Evolutionary conservation across 2,888 invertebrate species (phyloP), one percentile per base, ranked within the genome.

Genomic region (Rhynchonema sp.): DNA sequence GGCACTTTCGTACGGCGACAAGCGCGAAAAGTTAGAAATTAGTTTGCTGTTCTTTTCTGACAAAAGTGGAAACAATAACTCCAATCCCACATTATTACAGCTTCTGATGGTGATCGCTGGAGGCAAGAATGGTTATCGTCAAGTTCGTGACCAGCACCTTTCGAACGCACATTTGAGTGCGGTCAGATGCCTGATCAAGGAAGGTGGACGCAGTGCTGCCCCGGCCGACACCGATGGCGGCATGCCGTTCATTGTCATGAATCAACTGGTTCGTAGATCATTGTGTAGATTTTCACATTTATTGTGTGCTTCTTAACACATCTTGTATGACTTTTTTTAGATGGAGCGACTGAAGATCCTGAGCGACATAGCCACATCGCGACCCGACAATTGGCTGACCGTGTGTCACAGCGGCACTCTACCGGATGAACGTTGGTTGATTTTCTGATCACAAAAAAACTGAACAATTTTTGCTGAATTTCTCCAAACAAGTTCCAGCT

Each of bases 341-440:
- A 89, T 94, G 70, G 94, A 94, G 68, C 90, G 92, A 74, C 78
- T 96, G 63, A 91, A 92, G 77, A 84, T 86, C 2, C 91, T 92
- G 68, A 83, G 86, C 58, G 94, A 96, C 74, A 87, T 94, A 61
- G 91, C 91, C 46, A 82, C 84, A 58, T 83, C 84, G 59, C 83
- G 94, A 59, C 88, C 90, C 0, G 84, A 86, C 66, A 94, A 94
- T 78, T 96, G 94, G 94, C 92, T 94, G 75, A 81, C 84, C 70
- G 86, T 86, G 73, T 90, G 89, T 38, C 38, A 38, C 38, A 38
- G 38, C 17, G n/a, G n/a, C n/a, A n/a, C n/a, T n/a, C n/a, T n/a
- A n/a, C n/a, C n/a, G n/a, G n/a, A n/a, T n/a, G n/a, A n/a, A n/a
- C n/a, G n/a, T n/a, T n/a, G n/a, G n/a, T n/a, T n/a, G n/a, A n/a